These are phyloP conservation scores for Sarcophaga subvicina DNA, from an alignment of 2,888 invertebrate genomes.

Conservation along the genomic window DNA sequence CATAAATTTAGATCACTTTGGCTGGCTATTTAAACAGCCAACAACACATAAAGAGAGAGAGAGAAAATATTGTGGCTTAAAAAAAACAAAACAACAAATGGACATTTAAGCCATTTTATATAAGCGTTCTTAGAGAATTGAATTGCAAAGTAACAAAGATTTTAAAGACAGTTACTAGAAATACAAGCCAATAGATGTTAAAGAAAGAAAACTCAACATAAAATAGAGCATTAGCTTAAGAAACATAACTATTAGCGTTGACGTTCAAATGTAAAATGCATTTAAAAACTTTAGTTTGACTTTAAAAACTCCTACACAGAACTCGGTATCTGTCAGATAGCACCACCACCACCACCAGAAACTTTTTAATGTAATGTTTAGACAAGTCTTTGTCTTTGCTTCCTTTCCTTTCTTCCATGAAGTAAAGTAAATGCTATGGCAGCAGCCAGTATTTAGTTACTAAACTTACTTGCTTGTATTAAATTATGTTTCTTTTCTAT, in stretches of 20 bases:
- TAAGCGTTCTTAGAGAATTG: background rate
- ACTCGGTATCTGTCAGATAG: no score
- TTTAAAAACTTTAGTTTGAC: background rate
- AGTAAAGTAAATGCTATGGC: background rate
- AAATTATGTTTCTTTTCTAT: background rate
- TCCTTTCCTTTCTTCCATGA: background rate
- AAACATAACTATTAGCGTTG: no score
- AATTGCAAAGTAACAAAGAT: background rate
- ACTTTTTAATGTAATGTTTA: no score
- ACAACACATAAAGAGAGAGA: no score
- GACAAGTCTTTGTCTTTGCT: background rate
- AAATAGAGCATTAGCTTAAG: no score
- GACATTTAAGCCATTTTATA: slow-evolving; percentile 1
- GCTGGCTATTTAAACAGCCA: background rate
- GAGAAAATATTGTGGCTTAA: no score
- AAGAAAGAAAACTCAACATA: no score
- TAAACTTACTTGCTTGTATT: background rate
- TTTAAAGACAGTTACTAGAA: no score
- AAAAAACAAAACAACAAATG: background rate
- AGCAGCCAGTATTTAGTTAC: slow-evolving; percentile 1
- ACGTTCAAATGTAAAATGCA: background rate
- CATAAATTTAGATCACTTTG: background rate
- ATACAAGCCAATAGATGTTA: no score
- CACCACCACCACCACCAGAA: no score
- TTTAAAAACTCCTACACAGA: no score